Percentiles rank a stretch among this genome's conserved stretches.
phyloP scores from a whole-genome alignment of 1,140 invertebrate genomes.

The Panagrolaimus sp. region DNA sequence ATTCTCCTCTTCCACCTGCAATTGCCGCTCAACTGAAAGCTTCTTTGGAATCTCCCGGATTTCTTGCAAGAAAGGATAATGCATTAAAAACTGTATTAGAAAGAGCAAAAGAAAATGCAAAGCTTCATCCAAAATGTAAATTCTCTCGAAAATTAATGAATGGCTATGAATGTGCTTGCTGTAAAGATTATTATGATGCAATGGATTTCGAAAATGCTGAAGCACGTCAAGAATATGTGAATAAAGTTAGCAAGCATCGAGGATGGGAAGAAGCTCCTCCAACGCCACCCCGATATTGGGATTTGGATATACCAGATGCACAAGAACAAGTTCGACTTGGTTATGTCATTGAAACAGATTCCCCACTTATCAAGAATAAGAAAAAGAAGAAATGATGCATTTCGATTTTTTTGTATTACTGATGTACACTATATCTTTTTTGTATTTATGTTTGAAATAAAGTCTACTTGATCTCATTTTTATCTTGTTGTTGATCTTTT shows the following conservation, averaged over 20 bases:
- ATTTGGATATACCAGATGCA: constrained; percentile 31
- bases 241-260: not conserved
- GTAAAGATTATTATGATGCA: constrained; percentile 5
- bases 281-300: constrained; percentile 43
- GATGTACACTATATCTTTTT: constrained; percentile 18
- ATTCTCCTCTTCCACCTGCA: not conserved
- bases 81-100: not conserved
- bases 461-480: constrained; percentile 5
- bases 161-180: constrained; percentile 15
- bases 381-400: constrained; percentile 15
- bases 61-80: not conserved
- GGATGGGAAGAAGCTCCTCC: constrained; percentile 15
- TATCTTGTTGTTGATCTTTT: not conserved
- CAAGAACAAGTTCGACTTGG: constrained; percentile 33
- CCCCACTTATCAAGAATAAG: constrained; percentile 38
- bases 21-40: not conserved
- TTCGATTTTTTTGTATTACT: constrained; percentile 19
- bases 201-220: not conserved
- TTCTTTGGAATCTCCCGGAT: not conserved
- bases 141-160: not conserved
- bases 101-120: not conserved
- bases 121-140: not conserved
- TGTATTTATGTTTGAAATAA: not conserved
- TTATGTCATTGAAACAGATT: constrained; percentile 25
- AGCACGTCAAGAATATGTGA: not conserved